Evolutionary conservation across 2,113 vertebrate genomes (phyloP).

Genomic region (Erinaceus europaeus): DNA sequence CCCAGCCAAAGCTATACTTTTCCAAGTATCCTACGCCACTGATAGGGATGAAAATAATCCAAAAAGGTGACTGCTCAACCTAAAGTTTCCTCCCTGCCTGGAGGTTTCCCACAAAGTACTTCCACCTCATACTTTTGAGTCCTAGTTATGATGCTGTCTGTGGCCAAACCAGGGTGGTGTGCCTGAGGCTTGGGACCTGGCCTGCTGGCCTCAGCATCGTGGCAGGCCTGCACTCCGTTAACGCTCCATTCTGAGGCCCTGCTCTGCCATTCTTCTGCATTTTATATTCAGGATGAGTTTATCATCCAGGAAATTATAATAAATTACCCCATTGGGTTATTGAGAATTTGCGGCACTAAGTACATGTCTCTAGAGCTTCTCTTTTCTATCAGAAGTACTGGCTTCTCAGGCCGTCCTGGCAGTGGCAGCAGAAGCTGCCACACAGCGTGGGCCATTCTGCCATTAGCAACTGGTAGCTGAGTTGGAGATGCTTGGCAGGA

Average conservation of each 20-base stretch:
- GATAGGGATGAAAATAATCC: neutral
- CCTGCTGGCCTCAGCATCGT: neutral
- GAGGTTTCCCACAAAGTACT: neutral
- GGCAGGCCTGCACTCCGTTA: neutral
- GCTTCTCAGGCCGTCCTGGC: conserved; percentile 7
- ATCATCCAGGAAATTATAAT: conserved; percentile 21
- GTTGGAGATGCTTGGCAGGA: neutral
- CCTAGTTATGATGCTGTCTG: neutral
- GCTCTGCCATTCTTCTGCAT: neutral
- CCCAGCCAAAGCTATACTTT: conserved; percentile 18
- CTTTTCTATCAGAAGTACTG: neutral
- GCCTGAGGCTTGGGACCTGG: neutral
- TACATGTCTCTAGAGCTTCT: neutral
- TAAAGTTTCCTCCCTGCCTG: conserved; percentile 10
- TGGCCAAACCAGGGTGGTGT: neutral
- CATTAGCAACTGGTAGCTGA: neutral
- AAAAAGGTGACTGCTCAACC: neutral
- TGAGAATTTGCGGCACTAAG: neutral
- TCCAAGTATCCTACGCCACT: neutral
- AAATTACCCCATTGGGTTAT: neutral
- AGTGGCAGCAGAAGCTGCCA: neutral
- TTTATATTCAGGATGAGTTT: neutral
- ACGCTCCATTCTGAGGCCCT: neutral
- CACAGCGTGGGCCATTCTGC: neutral
- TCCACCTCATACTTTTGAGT: neutral